These are phyloP conservation scores for Prunella fulvescens DNA, from an alignment of 2,113 vertebrate species.

Conservation along the genomic window DNA sequence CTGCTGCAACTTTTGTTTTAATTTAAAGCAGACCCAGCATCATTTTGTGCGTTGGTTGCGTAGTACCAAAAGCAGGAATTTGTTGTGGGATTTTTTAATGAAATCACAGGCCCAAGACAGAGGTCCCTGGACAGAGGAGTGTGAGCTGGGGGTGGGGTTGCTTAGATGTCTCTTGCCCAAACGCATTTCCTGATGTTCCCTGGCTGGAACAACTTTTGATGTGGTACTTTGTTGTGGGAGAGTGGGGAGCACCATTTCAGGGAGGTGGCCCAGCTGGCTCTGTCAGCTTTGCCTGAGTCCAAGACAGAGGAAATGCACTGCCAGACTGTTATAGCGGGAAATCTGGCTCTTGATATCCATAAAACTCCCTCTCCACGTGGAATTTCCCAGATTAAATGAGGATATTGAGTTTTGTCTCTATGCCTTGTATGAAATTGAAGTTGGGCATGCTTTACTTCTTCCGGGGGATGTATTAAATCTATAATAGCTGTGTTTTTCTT, in stretches of 20 bases:
- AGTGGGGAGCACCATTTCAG: conserved; percentile 35
- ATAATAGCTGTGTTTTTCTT: neutral
- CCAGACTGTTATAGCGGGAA: conserved; percentile 21
- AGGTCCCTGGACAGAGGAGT: conserved; percentile 40
- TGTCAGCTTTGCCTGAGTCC: conserved; percentile 3
- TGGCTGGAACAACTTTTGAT: conserved; percentile 39
- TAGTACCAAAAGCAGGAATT: conserved; percentile 42
- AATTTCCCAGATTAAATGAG: conserved; percentile 56
- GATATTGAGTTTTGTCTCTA: conserved; percentile 31
- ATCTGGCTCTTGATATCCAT: conserved; percentile 20
- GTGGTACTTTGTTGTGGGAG: conserved; percentile 51
- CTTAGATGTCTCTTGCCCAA: conserved; percentile 16
- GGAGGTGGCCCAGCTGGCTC: conserved; percentile 49
- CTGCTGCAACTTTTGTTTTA: conserved; percentile 53
- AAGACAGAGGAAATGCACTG: conserved; percentile 16
- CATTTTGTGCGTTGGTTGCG: neutral
- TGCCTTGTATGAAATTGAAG: neutral
- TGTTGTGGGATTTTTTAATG: conserved; percentile 58
- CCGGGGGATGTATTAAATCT: conserved; percentile 32
- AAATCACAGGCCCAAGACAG: neutral
- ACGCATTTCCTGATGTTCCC: conserved; percentile 39
- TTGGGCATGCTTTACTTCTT: conserved; percentile 12
- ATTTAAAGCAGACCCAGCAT: conserved; percentile 51
- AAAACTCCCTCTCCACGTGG: conserved; percentile 41
- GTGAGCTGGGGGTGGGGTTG: conserved; percentile 43